Evolutionary conservation across 2,888 invertebrate species (phyloP).

Genomic region (Arrhopalites spinosus): DNA sequence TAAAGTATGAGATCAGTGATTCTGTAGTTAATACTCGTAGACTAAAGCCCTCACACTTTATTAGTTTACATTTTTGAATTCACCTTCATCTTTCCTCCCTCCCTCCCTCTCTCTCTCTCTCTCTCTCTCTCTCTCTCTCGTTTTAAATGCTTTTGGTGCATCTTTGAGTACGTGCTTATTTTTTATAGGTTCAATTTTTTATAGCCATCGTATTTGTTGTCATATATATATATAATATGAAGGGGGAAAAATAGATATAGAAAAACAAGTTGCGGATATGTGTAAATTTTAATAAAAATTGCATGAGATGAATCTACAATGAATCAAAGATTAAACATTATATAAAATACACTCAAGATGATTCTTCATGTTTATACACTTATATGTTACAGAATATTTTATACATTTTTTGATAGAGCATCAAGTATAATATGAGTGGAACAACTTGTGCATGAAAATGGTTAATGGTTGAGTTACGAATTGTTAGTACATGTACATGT

Average conservation of each 20-base stretch:
- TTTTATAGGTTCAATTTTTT: background rate
- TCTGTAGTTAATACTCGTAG: no score
- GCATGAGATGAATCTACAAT: slow-evolving; percentile 28
- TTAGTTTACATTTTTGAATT: background rate
- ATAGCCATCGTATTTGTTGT: background rate
- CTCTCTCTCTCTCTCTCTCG: background rate
- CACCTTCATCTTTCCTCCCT: no score
- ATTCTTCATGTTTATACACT: background rate
- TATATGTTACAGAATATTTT: background rate
- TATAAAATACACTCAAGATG: background rate
- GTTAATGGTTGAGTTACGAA: no score
- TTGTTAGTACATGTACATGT: background rate
- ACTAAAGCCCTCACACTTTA: background rate
- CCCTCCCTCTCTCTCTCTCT: background rate
- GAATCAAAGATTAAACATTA: slow-evolving; percentile 10
- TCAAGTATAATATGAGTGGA: background rate
- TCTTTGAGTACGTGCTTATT: background rate
- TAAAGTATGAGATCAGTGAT: no score
- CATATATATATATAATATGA: background rate
- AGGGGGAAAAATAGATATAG: background rate
- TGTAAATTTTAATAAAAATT: slow-evolving; percentile 13
- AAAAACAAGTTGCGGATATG: no score
- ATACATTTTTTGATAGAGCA: background rate
- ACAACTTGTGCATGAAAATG: background rate
- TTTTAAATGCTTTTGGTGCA: background rate